A percentile compares a stretch with the other conserved stretches of the same genome.
phyloP scores from a whole-genome alignment of 2,797 vertebrate genomes.

The Picus viridis region DNA sequence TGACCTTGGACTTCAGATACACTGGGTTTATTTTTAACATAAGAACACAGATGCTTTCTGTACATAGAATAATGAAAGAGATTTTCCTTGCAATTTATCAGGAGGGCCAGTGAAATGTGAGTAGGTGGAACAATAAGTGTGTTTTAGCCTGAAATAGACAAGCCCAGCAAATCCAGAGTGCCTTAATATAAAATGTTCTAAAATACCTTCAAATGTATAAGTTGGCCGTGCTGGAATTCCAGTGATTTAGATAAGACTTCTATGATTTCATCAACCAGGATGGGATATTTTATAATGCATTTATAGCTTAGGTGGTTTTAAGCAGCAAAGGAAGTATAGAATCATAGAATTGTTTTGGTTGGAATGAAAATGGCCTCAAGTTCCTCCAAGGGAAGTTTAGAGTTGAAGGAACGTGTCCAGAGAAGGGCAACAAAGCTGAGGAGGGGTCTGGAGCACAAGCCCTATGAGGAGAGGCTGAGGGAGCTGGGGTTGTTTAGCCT shows the following conservation, averaged over 20 bases:
- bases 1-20: not conserved
- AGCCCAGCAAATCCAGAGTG: not conserved
- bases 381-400: too few species aligned
- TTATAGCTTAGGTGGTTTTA: not conserved
- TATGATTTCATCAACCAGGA: not conserved
- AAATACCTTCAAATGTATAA: not conserved
- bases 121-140: not conserved
- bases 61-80: not conserved
- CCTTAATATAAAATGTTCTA: not conserved
- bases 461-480: too few species aligned
- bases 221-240: not conserved
- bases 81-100: not conserved
- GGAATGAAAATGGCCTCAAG: not conserved
- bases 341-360: not conserved
- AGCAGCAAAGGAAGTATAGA: not conserved
- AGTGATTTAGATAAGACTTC: not conserved
- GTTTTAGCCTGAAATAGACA: not conserved
- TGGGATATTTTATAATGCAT: not conserved
- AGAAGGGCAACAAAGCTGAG: too few species aligned
- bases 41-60: not conserved
- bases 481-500: too few species aligned
- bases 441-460: too few species aligned
- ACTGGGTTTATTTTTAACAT: not conserved
- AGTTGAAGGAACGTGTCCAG: too few species aligned
- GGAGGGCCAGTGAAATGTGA: not conserved